Evolutionary conservation across 1,140 invertebrate species (phyloP), one percentile per base, ranked within the genome.

Genomic region (Mycetomoellerius zeteki): DNA sequence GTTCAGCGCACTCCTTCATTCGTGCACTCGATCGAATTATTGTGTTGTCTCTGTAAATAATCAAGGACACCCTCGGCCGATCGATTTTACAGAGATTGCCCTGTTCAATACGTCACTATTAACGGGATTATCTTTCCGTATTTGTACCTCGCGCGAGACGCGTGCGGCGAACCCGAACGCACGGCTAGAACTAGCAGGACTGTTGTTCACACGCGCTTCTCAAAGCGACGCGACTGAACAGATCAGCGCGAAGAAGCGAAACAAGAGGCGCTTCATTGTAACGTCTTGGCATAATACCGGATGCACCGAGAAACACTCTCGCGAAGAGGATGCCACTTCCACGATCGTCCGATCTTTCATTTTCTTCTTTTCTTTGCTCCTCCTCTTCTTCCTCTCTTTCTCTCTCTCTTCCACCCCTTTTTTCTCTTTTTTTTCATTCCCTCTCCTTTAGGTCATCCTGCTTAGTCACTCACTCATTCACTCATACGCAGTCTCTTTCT

Each of bases 111-210:
- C n/a, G 33, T 37, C 33, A 37, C 33, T 37, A 69, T 69, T 47
- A 47, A 73, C 21, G 33, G n/a, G 21, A 81, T 81, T 67, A 69
- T 14, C 30, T 8, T 7, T 50, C 14, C 12, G 4, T 8, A 54
- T 47, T 67, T 4, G 6, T 19, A 67, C n/a, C 2, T 67, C 6
- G 16, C 30, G 24, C 19, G 43, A 33, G 3, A 14, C 24, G 19
- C 24, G 58, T 58, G 52, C 76, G 81, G 10, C 58, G 73, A 81
- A 81, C 54, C 6, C 64, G 76, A 64, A 76, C 76, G 86, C 71
- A 71, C 77, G 62, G 24, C 65, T 84, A 19, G 65, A 27, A 90
- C 37, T 43, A 43, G 37, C 2, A 7, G 37, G 7, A 37, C 89
- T 90, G 88, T 21, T 21, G 30, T 52, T 60, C 76, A 65, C 19